These are phyloP conservation scores for Drosophila yooni DNA, from an alignment of 2,888 invertebrate species.

Conservation along the genomic window DNA sequence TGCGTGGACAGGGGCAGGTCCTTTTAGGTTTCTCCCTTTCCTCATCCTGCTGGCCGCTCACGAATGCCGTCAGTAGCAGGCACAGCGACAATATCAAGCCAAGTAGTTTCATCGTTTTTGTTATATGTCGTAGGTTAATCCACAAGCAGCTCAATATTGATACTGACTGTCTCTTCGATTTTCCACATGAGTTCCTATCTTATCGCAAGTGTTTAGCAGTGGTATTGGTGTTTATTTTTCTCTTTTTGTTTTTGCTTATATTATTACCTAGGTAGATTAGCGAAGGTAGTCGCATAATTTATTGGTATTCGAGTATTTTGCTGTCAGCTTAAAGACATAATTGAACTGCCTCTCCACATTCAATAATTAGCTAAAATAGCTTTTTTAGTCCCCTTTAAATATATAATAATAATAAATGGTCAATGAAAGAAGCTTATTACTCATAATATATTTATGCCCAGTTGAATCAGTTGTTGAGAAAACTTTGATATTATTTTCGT, in stretches of 20 bases:
- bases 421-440: not conserved
- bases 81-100: conserved; percentile 60
- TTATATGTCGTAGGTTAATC: conserved; percentile 57
- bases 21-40: not conserved
- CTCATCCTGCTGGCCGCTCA: conserved; percentile 25
- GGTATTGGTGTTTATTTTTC: not conserved
- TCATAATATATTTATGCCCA: not conserved
- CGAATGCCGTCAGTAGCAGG: conserved; percentile 53
- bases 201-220: conserved; percentile 48
- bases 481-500: not conserved
- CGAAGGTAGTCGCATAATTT: not conserved
- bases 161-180: conserved; percentile 43
- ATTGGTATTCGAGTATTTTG: not conserved
- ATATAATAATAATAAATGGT: not conserved
- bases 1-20: conserved; percentile 77
- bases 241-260: not conserved
- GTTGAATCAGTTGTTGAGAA: not conserved
- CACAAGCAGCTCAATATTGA: conserved; percentile 52
- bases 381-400: not conserved
- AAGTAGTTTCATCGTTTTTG: conserved; percentile 63
- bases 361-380: not conserved
- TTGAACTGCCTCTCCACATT: not conserved
- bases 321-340: not conserved
- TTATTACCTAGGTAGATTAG: not conserved
- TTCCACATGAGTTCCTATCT: conserved; percentile 52